Evolutionary conservation across 2,888 invertebrate genomes (phyloP), one percentile per base, ranked within the genome.

Genomic region (Brenthis ino): DNA sequence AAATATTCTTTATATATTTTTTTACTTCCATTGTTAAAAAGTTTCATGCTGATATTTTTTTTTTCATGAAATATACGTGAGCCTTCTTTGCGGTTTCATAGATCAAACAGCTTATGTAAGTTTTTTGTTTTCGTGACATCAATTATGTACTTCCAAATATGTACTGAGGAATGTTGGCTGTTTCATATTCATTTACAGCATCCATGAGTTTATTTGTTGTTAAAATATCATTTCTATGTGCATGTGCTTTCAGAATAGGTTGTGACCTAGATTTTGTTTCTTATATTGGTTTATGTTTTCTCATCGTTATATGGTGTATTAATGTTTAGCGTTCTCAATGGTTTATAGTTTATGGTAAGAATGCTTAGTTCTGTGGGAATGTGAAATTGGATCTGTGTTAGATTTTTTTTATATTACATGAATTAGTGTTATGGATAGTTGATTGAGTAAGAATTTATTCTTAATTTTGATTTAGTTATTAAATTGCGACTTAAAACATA

Each of bases 211-310:
- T 20, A 24, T 6, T 16, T 33, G 20, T 24, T 61, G 2, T 37
- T n/a, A 4, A 13, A 28, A 12, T 61, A 37, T 53, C 37, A 13
- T 63, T 43, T 20, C 51, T 13, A 24, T 14, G 33, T 63, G 63
- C 63, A 63, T 63, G 63, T 54, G 63, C 63, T 63, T 63, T 54
- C 13, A 24, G 63, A 53, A 16, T 43, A 53, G 4, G n/a, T 16
- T 63, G 37, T 63, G 63, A 37, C 16, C 12, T 28, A 11, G 50
- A 48, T 61, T 6, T 33, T 61, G 16, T 58, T 14, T 4, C 50
- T 37, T 37, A 37, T 37, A 37, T 8, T 37, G 6, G 37, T 37
- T 6, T 51, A 51, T 51, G 51, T 51, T 51, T 14, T 51, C 16
- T 6, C 1, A 51, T 51, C n/a, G 51, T n/a, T n/a, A 51, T 28